Conservation (phyloP, 1,140 invertebrate species). For the Bombus confusus region DNA sequence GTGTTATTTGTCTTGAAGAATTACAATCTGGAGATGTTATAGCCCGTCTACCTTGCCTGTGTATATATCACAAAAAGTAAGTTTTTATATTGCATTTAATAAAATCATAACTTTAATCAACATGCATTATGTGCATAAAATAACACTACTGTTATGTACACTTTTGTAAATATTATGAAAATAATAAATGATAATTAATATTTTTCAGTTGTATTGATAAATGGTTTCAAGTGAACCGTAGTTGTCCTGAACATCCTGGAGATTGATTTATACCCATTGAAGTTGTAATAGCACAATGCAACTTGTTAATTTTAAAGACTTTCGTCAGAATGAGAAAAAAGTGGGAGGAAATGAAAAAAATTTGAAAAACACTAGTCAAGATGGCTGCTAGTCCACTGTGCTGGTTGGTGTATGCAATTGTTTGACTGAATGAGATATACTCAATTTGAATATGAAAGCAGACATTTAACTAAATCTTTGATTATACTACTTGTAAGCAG, state of each 20-base stretch:
- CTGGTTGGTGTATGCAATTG: conserved; percentile 75
- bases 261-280: conserved; percentile 86
- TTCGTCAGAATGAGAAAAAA: conserved; percentile 64
- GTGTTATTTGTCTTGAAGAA: conserved; percentile 99
- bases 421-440: conserved; percentile 68
- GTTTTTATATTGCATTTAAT: conserved; percentile 56
- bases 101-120: conserved; percentile 1
- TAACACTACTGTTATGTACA: neutral
- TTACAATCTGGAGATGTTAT: conserved; percentile 97
- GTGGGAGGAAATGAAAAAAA: conserved; percentile 65
- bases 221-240: conserved; percentile 99
- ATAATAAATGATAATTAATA: neutral
- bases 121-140: no score
- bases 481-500: conserved; percentile 69
- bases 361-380: conserved; percentile 81
- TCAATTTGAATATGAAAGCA: conserved; percentile 73
- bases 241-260: conserved; percentile 97
- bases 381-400: conserved; percentile 80
- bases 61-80: conserved; percentile 99
- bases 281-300: conserved; percentile 66
- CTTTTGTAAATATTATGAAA: neutral
- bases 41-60: conserved; percentile 98
- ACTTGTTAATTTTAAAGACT: conserved; percentile 67
- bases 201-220: conserved; percentile 93
- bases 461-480: conserved; percentile 71